Conservation (phyloP, 2,888 invertebrate genomes). For the Eilema caniola region DNA sequence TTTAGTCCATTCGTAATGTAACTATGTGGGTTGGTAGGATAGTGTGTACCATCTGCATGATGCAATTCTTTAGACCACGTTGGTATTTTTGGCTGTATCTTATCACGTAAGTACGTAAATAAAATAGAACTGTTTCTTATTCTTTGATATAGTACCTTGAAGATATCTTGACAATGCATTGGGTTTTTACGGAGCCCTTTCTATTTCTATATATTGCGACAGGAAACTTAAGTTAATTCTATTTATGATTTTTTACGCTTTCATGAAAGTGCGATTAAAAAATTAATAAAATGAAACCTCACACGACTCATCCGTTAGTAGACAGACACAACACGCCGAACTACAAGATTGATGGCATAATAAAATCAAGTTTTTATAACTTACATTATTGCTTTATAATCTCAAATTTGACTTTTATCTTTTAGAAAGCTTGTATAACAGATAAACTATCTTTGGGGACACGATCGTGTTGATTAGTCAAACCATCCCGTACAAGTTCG, state of each 20-base stretch:
- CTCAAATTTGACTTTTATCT: conserved; percentile 83
- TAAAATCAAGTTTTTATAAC: conserved; percentile 81
- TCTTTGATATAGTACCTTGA: background rate
- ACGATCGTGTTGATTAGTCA: conserved; percentile 78
- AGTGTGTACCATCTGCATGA: no score
- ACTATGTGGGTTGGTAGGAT: no score
- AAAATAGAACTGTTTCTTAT: background rate
- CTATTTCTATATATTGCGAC: background rate
- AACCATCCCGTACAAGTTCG: conserved; percentile 57
- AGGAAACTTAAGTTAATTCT: background rate
- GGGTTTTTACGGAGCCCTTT: background rate
- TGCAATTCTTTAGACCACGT: no score
- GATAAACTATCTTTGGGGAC: conserved; percentile 78
- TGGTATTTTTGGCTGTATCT: no score
- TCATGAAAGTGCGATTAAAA: conserved; percentile 39
- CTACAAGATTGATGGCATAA: conserved; percentile 84
- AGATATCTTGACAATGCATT: background rate
- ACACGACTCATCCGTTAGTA: conserved; percentile 62
- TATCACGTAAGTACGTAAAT: no score
- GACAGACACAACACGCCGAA: conserved; percentile 63
- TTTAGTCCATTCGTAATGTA: no score
- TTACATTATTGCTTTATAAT: conserved; percentile 81
- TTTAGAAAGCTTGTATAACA: conserved; percentile 77
- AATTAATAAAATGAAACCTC: conserved; percentile 64
- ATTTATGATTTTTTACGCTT: conserved; percentile 2